Evolutionary conservation across 2,797 vertebrate species (phyloP).

Genomic region (Cacajao melanocephalus): DNA sequence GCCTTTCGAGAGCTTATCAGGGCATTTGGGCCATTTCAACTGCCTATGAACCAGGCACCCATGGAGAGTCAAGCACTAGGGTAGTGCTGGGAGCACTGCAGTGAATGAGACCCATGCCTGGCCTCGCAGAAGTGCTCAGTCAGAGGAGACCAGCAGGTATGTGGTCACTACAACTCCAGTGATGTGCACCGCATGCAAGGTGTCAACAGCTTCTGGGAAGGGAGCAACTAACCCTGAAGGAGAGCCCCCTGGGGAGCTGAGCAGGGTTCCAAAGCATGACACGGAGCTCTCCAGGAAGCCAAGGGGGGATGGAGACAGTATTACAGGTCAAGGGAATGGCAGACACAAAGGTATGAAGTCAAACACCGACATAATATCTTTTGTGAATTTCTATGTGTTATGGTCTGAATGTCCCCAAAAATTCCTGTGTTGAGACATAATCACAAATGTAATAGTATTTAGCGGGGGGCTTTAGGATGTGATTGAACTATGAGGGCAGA

Average conservation of each 20-base stretch:
- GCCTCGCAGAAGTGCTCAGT: not conserved
- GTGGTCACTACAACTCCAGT: not conserved
- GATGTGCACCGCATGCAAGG: not conserved
- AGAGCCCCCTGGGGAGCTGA: not conserved
- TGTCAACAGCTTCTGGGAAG: not conserved
- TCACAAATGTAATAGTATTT: not conserved
- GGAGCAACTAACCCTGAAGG: not conserved
- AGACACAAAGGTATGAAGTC: not conserved
- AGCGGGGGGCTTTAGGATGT: not conserved
- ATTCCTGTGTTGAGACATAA: not conserved
- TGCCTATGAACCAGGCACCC: not conserved
- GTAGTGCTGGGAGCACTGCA: not conserved
- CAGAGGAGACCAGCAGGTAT: not conserved
- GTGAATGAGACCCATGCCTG: no score
- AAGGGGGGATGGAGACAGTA: not conserved
- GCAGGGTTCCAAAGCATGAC: not conserved
- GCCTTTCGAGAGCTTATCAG: not conserved
- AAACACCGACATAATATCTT: not conserved
- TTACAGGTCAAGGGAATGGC: not conserved
- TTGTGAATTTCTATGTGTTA: not conserved
- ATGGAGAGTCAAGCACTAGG: not conserved
- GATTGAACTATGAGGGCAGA: not conserved
- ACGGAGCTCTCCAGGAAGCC: not conserved
- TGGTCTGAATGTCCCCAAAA: not conserved
- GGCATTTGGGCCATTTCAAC: not conserved